A percentile compares a stretch with the other conserved stretches of the same genome.
Evolutionary conservation across 2,113 vertebrate species (phyloP).

Genomic region (Calypte anna): DNA sequence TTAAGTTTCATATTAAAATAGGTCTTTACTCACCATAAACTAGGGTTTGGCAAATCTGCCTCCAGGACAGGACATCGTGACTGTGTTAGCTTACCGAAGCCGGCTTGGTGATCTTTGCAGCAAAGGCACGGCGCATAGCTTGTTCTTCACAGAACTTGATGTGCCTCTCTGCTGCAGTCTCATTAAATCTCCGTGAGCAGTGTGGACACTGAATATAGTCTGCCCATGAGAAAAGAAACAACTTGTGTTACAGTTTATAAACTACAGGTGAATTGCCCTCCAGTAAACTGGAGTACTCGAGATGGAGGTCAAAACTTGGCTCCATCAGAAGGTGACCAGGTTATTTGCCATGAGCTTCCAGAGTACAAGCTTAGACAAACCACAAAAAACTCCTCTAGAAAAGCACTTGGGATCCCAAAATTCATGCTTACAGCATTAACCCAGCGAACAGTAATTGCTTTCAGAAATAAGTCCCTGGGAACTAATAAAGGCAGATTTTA

Average conservation of each 20-base stretch:
- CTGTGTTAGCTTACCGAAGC: conserved; percentile 41
- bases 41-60: neutral
- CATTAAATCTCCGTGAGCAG: conserved; percentile 66
- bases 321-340: neutral
- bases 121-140: conserved; percentile 15
- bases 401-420: neutral
- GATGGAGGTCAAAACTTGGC: neutral
- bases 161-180: conserved; percentile 49
- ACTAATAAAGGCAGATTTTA: neutral
- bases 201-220: conserved; percentile 64
- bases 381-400: neutral
- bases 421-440: neutral
- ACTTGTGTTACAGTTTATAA: neutral
- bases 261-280: neutral
- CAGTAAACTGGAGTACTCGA: neutral
- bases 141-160: conserved; percentile 68
- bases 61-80: neutral
- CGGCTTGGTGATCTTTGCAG: conserved; percentile 10
- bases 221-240: conserved; percentile 19
- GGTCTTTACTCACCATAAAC: neutral
- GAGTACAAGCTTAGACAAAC: neutral
- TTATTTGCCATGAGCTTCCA: neutral
- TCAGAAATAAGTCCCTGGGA: neutral
- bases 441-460: neutral
- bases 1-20: neutral